Base-by-base conservation (phyloP, 2,888 invertebrate genomes). In the Bunonema sp. region DNA sequence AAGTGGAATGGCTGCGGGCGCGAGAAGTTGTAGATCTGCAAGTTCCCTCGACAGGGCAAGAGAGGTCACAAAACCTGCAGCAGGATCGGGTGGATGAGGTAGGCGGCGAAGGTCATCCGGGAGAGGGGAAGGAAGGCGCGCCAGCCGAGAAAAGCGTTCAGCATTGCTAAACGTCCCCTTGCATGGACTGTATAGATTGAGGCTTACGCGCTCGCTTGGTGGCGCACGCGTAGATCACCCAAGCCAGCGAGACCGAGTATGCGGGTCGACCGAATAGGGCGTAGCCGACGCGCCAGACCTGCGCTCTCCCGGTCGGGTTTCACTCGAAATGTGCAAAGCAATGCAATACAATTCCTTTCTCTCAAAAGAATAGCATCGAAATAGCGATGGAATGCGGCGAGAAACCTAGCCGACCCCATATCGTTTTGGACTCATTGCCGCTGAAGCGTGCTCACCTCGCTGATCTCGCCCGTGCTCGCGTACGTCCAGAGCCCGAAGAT, bases 91-190 rank as follows among this genome's bases (percentile, higher is more conserved):
- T 68, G 68, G 10, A 69, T 43, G 15, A 93, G 78, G 74, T 91
- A 93, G 24, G 88, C 84, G 70, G 87, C 84, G 74, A 87, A 93
- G 2, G 89, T 86, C 49, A 91, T 78, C 40, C 88, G 77, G 60
- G 86, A 85, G 37, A 93, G 75, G 0, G 91, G 89, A 59, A 85
- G 77, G 57, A 87, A 78, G 0, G 82, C 79, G 40, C 80, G 78
- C 73, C 83, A 82, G 0, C 84, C 82, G 32, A 93, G 76, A 36
- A 86, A 73, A 0, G 77, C 77, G 73, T 86, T 82, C 37, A 88
- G 75, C 1, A 50, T 50, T 5, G 57, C 67, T 52, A 32, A 42
- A 57, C 53, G 16, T 3, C 7, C 18, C 19, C 10, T 4, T 19
- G 18, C 5, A 4, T 18, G 21, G 10, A 34, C 12, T 16, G 19